phyloP scores from a whole-genome alignment of 1,140 invertebrate genomes.

The Arion vulgaris region DNA sequence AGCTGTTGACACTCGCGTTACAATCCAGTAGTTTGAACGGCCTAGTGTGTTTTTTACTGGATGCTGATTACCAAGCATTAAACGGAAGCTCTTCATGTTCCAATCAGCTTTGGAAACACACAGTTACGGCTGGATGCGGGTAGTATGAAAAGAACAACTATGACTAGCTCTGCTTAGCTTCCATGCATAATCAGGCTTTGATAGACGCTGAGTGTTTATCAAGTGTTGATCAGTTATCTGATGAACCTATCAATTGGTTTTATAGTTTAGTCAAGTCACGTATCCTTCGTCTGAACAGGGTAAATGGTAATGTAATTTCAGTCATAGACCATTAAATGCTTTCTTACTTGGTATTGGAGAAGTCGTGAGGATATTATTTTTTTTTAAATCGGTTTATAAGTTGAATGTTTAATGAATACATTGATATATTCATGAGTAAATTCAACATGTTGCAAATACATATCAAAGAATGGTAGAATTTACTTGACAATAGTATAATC shows the following conservation, averaged over 20 bases:
- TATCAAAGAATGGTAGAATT: too few species aligned
- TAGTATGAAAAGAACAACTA: not conserved
- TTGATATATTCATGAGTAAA: too few species aligned
- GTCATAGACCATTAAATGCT: not conserved
- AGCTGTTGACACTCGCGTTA: slow-evolving; percentile 32
- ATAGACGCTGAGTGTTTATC: slow-evolving; percentile 5
- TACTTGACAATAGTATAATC: too few species aligned
- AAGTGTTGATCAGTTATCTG: not conserved
- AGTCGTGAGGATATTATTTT: too few species aligned
- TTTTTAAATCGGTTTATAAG: too few species aligned
- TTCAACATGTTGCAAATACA: too few species aligned
- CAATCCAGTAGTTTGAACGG: slow-evolving; percentile 3
- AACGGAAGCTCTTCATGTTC: slow-evolving; percentile 35
- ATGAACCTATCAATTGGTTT: not conserved
- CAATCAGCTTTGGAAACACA: slow-evolving; percentile 35
- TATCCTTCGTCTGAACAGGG: not conserved
- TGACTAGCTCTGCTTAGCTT: not conserved
- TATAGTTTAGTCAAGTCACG: not conserved
- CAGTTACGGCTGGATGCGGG: not conserved
- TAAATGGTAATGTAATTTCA: not conserved
- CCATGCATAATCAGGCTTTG: slow-evolving; percentile 33
- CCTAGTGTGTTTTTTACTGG: slow-evolving; percentile 34
- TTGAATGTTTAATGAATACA: too few species aligned
- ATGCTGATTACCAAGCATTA: slow-evolving; percentile 19
- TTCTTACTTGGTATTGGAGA: not conserved